Conservation (phyloP, 2,797 vertebrate genomes). For the Aselliscus stoliczkanus region DNA sequence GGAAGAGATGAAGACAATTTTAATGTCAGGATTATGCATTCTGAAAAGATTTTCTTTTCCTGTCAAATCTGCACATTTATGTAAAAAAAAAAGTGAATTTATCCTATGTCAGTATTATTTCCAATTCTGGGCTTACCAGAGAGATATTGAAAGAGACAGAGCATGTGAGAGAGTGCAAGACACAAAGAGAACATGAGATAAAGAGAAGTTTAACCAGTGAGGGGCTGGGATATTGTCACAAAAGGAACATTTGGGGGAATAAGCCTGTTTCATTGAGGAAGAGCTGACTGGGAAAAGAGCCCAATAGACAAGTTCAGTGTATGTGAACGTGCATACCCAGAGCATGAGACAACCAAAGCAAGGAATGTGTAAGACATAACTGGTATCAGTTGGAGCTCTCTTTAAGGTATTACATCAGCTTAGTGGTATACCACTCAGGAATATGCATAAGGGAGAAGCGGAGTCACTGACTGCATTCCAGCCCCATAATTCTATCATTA, state of each 20-base stretch:
- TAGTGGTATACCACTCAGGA: not conserved
- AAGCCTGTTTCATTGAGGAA: not conserved
- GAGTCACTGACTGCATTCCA: not conserved
- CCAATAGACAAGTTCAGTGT: not conserved
- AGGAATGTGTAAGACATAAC: not conserved
- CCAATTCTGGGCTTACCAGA: fast-evolving
- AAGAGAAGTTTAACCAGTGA: not conserved
- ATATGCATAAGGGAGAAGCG: not conserved
- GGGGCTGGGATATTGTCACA: not conserved
- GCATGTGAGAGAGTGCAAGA: not conserved
- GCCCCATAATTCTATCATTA: not conserved
- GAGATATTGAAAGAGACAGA: not conserved
- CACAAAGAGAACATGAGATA: not conserved
- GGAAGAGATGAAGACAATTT: not conserved
- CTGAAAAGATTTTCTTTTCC: not conserved
- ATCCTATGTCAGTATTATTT: not conserved
- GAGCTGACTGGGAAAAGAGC: not conserved
- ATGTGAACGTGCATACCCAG: not conserved
- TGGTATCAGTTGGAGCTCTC: not conserved
- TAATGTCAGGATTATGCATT: not conserved
- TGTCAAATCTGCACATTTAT: not conserved
- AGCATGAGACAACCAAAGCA: not conserved
- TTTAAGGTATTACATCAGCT: not conserved
- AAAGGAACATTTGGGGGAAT: not conserved
- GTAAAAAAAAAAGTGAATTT: not conserved